Evolutionary conservation across 2,113 vertebrate species (phyloP), one percentile per base, ranked within the genome.

Genomic region (Setophaga petechia): DNA sequence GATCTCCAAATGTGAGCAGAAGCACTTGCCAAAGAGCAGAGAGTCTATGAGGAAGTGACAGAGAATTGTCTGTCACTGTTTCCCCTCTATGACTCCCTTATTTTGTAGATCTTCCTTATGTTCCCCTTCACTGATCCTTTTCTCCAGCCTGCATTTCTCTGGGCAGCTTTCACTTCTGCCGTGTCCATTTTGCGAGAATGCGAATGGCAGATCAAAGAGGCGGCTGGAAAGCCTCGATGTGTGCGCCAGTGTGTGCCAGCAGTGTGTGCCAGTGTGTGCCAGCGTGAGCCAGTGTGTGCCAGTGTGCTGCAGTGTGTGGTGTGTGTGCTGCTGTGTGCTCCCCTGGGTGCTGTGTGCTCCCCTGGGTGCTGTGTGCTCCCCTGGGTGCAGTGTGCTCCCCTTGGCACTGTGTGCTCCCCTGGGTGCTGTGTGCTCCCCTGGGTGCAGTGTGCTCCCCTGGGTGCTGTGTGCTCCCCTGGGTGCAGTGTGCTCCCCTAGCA

Each of bases 141-240:
- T 47, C 46, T 47, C 62, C 78, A 85, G 33, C 35, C 54, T 35
- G 0, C 30, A 8, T 59, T 91, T 78, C 52, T 68, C 37, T 54
- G 27, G 21, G 28, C n/a, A 73, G 43, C 58, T 71, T 71, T 58
- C 66, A 24, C 16, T 68, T 52, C 39, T 61, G 44, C 81, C 17
- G 0, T 39, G 37, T 35, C 44, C 22, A 2, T 23, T 54, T 44
- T 35, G 58, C 44, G 67, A 27, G 43, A 1, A 6, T 17, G 10
- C 4, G 14, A 86, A 4, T 41, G 37, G 46, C 43, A 63, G 24
- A 54, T 67, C n/a, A 24, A 6, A 63, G 62, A 49, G 31, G 51
- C 21, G 52, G 66, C 35, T 31, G 63, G 47, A 43, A 65, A 79
- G 35, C 35, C 44, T 63, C 20, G 3, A 1, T 33, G 17, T 51